phyloP scores from a whole-genome alignment of 1,140 invertebrate species.

The Thaumetopoea pityocampa region DNA sequence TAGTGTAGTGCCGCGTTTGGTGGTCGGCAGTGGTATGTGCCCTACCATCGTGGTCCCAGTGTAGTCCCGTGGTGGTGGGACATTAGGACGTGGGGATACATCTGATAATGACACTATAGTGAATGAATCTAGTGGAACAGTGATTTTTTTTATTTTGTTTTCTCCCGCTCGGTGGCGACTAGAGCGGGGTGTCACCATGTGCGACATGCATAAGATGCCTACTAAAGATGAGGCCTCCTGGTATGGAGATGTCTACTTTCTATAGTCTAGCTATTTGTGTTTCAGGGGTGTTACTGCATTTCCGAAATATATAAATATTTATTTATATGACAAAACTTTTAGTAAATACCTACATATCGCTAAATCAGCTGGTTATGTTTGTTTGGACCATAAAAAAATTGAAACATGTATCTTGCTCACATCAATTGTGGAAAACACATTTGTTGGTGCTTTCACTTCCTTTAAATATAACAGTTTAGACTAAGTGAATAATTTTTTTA shows the following conservation, averaged over 20 bases:
- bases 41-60: constrained; percentile 61
- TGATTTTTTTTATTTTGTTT: constrained; percentile 50
- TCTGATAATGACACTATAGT: constrained; percentile 30
- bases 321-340: too few relatives aligned
- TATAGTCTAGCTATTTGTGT: constrained; percentile 9
- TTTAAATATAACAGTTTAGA: too few relatives aligned
- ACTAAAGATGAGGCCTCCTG: constrained; percentile 64
- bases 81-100: constrained; percentile 53
- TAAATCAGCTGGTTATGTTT: too few relatives aligned
- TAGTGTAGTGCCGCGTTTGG: constrained; percentile 59
- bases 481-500: too few relatives aligned
- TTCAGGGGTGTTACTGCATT: not conserved
- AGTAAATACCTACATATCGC: too few relatives aligned
- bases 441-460: too few relatives aligned
- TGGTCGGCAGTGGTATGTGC: constrained; percentile 63
- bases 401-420: too few relatives aligned
- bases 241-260: constrained; percentile 39
- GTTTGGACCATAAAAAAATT: too few relatives aligned
- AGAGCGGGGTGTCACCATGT: constrained; percentile 44
- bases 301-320: not conserved
- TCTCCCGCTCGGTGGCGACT: constrained; percentile 38
- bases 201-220: constrained; percentile 71
- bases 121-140: constrained; percentile 56
- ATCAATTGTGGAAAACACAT: too few relatives aligned
- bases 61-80: constrained; percentile 64